Conservation (phyloP, 2,797 vertebrate species). For the Sciurus carolinensis region DNA sequence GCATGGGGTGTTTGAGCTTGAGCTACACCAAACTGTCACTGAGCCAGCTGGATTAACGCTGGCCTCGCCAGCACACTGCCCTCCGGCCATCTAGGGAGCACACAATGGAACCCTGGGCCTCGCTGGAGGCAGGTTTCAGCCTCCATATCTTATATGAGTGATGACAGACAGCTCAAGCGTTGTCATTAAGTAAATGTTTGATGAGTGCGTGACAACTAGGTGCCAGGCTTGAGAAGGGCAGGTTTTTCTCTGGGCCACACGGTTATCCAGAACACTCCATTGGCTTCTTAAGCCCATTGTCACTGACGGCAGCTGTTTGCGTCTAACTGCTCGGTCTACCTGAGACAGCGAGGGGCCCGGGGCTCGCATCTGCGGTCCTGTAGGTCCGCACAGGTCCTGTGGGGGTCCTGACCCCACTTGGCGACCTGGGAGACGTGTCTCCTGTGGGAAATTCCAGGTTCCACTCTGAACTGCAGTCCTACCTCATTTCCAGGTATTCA, state of each 20-base stretch:
- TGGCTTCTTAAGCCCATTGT: neutral
- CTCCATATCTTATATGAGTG: neutral
- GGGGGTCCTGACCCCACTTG: neutral
- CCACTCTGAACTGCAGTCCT: neutral
- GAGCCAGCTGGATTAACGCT: neutral
- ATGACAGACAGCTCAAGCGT: neutral
- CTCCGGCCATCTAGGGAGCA: neutral
- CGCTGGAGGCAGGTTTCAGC: neutral
- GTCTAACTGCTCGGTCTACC: fast-evolving
- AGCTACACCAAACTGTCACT: neutral
- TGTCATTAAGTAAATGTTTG: neutral
- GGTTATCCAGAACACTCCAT: neutral
- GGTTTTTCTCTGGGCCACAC: neutral
- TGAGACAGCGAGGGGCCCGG: fast-evolving
- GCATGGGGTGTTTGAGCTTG: neutral
- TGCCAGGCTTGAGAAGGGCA: neutral
- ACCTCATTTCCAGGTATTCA: neutral
- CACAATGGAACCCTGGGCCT: neutral
- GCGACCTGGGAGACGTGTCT: neutral
- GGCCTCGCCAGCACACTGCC: neutral
- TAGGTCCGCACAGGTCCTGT: too few relatives aligned
- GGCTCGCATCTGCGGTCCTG: neutral
- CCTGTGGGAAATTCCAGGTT: neutral
- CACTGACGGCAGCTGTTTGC: neutral
- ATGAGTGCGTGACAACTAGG: neutral